A percentile compares a stretch with the other conserved stretches of the same genome.
phyloP scores from a whole-genome alignment of 2,888 invertebrate genomes.

The Idaea dimidiata region DNA sequence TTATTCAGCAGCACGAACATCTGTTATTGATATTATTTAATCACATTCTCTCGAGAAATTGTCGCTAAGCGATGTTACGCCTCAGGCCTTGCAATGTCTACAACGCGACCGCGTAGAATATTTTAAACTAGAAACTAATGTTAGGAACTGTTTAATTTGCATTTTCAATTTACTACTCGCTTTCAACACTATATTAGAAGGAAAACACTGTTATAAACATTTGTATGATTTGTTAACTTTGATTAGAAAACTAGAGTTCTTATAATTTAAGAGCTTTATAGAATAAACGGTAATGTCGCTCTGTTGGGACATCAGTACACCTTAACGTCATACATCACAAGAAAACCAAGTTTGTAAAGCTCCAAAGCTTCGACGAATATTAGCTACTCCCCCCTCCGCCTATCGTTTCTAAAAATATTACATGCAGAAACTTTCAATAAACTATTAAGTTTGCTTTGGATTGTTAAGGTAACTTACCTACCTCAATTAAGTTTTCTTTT shows the following conservation, averaged over 20 bases:
- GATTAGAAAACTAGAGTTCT: not conserved
- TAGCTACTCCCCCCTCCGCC: no score
- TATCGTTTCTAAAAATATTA: no score
- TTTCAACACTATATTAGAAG: constrained; percentile 13
- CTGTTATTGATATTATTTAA: constrained; percentile 49
- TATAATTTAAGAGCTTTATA: no score
- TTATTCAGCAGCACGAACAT: not conserved
- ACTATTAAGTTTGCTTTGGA: no score
- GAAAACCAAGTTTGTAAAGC: no score
- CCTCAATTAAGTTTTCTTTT: not conserved
- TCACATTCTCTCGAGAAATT: constrained; percentile 57
- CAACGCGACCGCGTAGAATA: constrained; percentile 39
- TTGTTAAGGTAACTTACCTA: not conserved
- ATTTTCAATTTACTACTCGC: constrained; percentile 41
- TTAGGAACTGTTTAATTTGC: constrained; percentile 50
- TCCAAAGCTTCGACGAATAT: no score
- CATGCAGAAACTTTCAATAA: no score
- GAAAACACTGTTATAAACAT: not conserved
- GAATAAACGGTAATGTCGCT: no score
- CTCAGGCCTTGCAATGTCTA: constrained; percentile 43
- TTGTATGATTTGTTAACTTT: not conserved
- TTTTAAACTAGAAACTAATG: constrained; percentile 45
- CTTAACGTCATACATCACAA: no score
- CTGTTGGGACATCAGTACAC: no score
- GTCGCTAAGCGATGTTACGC: constrained; percentile 51